These are phyloP conservation scores for Macroramphosus scolopax DNA, from an alignment of 2,797 vertebrate species.

Conservation along the genomic window DNA sequence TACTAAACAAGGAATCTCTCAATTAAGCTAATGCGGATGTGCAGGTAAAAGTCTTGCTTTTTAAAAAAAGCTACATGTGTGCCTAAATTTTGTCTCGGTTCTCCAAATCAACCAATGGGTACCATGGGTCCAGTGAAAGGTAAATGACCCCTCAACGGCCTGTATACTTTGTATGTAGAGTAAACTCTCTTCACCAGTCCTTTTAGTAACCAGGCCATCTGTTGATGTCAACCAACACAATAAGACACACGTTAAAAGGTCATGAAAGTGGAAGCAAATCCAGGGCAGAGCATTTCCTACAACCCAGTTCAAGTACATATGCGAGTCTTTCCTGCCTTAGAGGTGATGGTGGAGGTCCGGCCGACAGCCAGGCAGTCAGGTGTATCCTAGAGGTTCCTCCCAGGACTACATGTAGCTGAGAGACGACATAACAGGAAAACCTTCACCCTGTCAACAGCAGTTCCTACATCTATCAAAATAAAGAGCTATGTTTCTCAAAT, in stretches of 20 bases:
- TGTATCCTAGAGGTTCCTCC: slow-evolving; percentile 63
- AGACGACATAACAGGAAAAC: slow-evolving; percentile 17
- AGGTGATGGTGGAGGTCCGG: slow-evolving; percentile 15
- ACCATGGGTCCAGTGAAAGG: too few species aligned
- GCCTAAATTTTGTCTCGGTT: too few species aligned
- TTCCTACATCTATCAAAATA: slow-evolving; percentile 17
- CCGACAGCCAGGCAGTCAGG: slow-evolving; percentile 44
- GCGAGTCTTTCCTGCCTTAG: slow-evolving; percentile 53
- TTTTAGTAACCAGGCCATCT: too few species aligned
- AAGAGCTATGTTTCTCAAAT: background rate
- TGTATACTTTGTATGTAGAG: too few species aligned
- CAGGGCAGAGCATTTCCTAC: slow-evolving; percentile 16
- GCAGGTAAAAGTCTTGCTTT: too few species aligned
- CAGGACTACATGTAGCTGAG: too few species aligned
- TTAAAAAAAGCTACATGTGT: too few species aligned
- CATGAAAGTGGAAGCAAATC: slow-evolving; percentile 12
- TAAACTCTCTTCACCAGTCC: too few species aligned
- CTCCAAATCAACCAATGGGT: too few species aligned
- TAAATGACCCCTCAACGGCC: too few species aligned
- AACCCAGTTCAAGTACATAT: slow-evolving; percentile 22
- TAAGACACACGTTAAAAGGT: slow-evolving; percentile 15
- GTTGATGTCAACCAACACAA: background rate
- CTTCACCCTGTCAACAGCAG: slow-evolving; percentile 38
- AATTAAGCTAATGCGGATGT: too few species aligned
- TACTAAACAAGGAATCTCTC: too few species aligned